Evolutionary conservation across 2,888 invertebrate genomes (phyloP), one percentile per base, ranked within the genome.

Genomic region (Watsonalla cultraria): DNA sequence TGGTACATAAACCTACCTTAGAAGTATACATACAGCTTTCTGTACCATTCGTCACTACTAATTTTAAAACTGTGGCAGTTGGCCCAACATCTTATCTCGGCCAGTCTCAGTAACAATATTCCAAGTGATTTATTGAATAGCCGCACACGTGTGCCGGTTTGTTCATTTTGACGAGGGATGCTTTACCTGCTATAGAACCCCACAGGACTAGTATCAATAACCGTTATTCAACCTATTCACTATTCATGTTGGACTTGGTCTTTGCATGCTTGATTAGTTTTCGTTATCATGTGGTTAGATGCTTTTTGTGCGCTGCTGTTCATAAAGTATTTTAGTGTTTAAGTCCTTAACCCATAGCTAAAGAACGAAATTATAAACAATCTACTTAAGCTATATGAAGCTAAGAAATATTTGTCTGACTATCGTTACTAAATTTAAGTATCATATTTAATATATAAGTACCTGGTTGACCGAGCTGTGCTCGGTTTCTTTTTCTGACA

Each of bases 181-280:
- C 69, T 75, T 66, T 88, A 87, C 88, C 89, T 88, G 88, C 85
- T 82, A 73, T 81, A 78, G 79, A 82, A 80, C 71, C 72, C 59
- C 70, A 66, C 68, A 72, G 71, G 70, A 62, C 67, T 68, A 69
- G 72, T 72, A 79, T 84, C 82, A 82, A 80, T 82, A 80, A 80
- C 76, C 65, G 75, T 78, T 80, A 80, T 80, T 84, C 79, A 82
- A 78, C 72, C 76, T 74, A 78, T 79, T 73, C 61, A 66, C 65
- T 79, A 79, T 79, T 76, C 76, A 79, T 73, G 71, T 71, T 65
- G 65, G 70, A 66, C 71, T 68, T 70, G 70, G 67, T 71, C 74
- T 71, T 72, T 61, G 54, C 66, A 72, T 72, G 80, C 72, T 74
- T 80, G 78, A 82, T 82, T 79, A 77, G 73, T 72, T 74, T 65